Conservation (phyloP, 2,888 invertebrate species). For the Eilema sororculum region DNA sequence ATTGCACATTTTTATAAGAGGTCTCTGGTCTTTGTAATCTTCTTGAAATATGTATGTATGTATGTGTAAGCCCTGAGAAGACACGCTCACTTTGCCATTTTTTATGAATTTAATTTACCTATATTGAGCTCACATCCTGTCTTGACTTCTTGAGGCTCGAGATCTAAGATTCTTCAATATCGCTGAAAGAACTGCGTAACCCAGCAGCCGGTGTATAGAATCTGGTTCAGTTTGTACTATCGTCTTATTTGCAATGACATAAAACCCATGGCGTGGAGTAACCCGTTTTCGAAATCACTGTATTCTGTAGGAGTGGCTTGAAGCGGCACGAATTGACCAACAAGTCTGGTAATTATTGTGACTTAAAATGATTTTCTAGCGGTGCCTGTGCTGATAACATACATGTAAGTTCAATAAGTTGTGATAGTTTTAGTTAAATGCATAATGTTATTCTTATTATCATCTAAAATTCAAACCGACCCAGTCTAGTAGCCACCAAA, state of each 20-base stretch:
- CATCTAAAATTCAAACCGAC: too few species aligned
- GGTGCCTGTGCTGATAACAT: background rate
- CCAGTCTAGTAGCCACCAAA: too few species aligned
- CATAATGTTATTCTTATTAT: too few species aligned
- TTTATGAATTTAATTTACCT: background rate
- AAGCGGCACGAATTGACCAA: too few species aligned
- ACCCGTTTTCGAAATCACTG: too few species aligned
- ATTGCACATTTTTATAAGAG: background rate
- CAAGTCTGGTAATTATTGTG: background rate
- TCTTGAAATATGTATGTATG: background rate
- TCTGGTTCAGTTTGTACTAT: too few species aligned
- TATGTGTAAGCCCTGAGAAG: background rate
- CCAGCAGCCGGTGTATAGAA: background rate
- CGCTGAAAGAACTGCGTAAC: background rate
- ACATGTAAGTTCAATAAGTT: background rate
- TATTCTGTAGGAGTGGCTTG: too few species aligned
- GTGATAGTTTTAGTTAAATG: too few species aligned
- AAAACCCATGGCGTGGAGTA: background rate
- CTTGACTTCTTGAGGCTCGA: background rate
- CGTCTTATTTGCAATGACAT: background rate
- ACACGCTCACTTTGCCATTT: background rate
- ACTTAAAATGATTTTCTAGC: background rate
- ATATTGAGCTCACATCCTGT: background rate
- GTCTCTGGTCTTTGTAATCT: background rate
- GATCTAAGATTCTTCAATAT: too few species aligned